Base-by-base conservation (phyloP, 53 echinoderm and acorn worm species). In the Glandiceps talaboti region DNA sequence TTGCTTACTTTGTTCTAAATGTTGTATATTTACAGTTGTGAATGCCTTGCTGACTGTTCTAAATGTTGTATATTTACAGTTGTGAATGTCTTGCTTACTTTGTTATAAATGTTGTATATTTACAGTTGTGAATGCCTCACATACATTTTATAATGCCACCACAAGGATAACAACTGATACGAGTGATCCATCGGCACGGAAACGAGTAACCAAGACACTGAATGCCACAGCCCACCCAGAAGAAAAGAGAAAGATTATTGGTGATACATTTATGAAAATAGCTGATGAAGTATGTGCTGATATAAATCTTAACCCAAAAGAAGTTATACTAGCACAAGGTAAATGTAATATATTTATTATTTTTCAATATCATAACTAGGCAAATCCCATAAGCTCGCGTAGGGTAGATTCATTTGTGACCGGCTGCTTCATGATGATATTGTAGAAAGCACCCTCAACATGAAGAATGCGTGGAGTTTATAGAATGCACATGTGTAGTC, bases 301-400 rank as follows among this genome's bases (percentile, higher is more conserved):
- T 31, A 83, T 96, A 75, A 85, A 92, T 75, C 85, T 92, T 30
- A 96, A 96, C 73, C 96, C 92, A 75, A 85, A 88, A 81, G 96
- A 96, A 85, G 92, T 92, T 74, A 86, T 96, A 29, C 72, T 96
- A 79, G 96, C 92, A 74, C 96, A 96, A 85, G 95, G 96, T 94
- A 83, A 79, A 81, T 6, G 64, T 45, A 6, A 20, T 20, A 45
- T 45, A n/a, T n/a, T n/a, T n/a, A n/a, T n/a, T n/a, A n/a, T n/a
- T n/a, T n/a, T n/a, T n/a, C n/a, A n/a, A n/a, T n/a, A n/a, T n/a
- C n/a, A n/a, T n/a, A n/a, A n/a, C n/a, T n/a, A n/a, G n/a, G n/a
- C n/a, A n/a, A n/a, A n/a, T n/a, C n/a, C n/a, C n/a, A n/a, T n/a
- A n/a, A n/a, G n/a, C n/a, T n/a, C n/a, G n/a, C n/a, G n/a, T n/a